These are phyloP conservation scores for Hedychridium roseum DNA, from an alignment of 2,888 invertebrate species.

Conservation along the genomic window DNA sequence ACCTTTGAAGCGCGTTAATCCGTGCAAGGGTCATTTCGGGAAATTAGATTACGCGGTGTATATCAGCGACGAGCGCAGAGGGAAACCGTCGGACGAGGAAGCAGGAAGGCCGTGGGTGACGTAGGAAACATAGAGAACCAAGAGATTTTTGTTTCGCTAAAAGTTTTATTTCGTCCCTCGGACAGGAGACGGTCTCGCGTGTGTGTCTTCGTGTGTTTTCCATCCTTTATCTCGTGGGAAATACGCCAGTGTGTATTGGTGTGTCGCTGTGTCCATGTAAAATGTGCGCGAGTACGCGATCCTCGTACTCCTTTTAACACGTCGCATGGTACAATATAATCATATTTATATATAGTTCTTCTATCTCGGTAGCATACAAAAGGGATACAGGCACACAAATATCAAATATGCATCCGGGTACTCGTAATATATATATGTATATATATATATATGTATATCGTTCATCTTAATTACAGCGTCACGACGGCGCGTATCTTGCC, in stretches of 20 bases:
- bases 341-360: constrained; percentile 52
- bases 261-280: constrained; percentile 9
- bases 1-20: too few species aligned
- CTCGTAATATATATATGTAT: constrained; percentile 50
- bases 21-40: too few species aligned
- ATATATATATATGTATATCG: too few species aligned
- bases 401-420: constrained; percentile 61
- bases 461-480: constrained; percentile 57
- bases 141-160: constrained; percentile 53
- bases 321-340: constrained; percentile 49
- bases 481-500: constrained; percentile 15
- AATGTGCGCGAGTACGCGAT: constrained; percentile 30
- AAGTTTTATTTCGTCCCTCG: constrained; percentile 58
- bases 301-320: constrained; percentile 43
- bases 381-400: constrained; percentile 63
- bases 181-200: constrained; percentile 48
- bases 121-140: too few species aligned
- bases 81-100: too few species aligned
- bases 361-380: constrained; percentile 60
- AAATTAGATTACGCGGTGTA: too few species aligned
- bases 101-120: too few species aligned
- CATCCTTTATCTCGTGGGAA: not conserved
- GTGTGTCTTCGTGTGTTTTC: constrained; percentile 17
- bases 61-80: too few species aligned
- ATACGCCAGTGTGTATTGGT: not conserved